Evolutionary conservation across 37 sponge, comb jelly and placozoan species (phyloP), one percentile per base, ranked within the genome.

Genomic region (Axinella damicornis): DNA sequence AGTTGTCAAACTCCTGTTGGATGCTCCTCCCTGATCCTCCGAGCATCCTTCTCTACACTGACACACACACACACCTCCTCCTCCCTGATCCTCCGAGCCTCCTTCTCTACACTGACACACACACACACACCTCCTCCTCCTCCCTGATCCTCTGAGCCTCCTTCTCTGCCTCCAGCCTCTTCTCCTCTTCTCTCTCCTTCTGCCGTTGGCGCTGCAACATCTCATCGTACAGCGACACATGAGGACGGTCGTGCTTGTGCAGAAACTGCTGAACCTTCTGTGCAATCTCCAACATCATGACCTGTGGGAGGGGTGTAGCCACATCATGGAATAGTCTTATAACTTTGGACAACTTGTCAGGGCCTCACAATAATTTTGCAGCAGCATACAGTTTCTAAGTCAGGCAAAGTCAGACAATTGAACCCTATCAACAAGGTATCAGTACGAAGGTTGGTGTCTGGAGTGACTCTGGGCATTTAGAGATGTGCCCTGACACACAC

Each of bases 171-270:
- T 82, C 68, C 65, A 53, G 30, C 58, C 37, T 72, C 74, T 34
- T 70, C 67, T 65, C 46, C 60, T 73, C 67, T 61, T 56, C 79
- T n/a, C 18, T 72, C 79, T 86, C 83, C 85, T 69, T 57, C 82
- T 80, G 71, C 30, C 72, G 69, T 63, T 79, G 69, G n/a, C 85
- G 65, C 57, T 37, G 33, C 34, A 93, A 57, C 94, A 93, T 93
- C 72, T 93, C 90, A 79, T 93, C 84, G 41, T 93, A 68, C 25
- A 93, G 83, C 14, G 94, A 93, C 21, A 89, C 65, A 18, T 57
- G 85, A 15, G 85, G 87, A 21, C 88, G 83, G 22, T 86, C 86
- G n/a, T 89, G 86, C 30, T 76, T 69, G 70, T 89, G 90, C 59
- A 93, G 84, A 68, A 89, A 93, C 17, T 71, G 53, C 79, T 85